phyloP scores from a whole-genome alignment of 2,797 vertebrate species.

The Poeciliopsis presidionis region DNA sequence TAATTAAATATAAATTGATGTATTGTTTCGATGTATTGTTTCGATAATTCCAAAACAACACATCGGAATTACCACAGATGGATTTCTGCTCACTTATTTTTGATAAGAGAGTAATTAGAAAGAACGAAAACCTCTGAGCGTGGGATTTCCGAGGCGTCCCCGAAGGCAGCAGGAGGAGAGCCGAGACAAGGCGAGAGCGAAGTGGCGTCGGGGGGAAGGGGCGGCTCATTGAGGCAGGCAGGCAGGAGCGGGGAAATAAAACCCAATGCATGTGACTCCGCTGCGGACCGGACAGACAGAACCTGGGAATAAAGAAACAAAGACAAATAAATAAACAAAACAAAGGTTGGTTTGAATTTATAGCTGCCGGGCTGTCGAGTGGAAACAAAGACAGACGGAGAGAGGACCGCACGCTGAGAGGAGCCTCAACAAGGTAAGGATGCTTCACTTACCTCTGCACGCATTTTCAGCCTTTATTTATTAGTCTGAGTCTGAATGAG shows the following conservation, averaged over 20 bases:
- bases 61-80: no score
- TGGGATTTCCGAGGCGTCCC: conserved; percentile 23
- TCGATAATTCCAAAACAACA: no score
- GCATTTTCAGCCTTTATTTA: neutral
- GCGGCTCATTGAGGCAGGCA: conserved; percentile 21
- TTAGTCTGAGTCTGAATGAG: conserved; percentile 2
- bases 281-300: conserved; percentile 11
- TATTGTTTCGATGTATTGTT: no score
- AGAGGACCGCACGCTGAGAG: conserved; percentile 21
- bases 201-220: conserved; percentile 41
- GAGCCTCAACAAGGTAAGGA: conserved; percentile 56
- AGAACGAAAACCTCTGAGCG: neutral
- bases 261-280: conserved; percentile 26
- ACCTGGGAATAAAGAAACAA: neutral
- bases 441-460: conserved; percentile 29
- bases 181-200: conserved; percentile 9
- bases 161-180: conserved; percentile 48
- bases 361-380: conserved; percentile 1
- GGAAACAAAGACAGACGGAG: conserved; percentile 19
- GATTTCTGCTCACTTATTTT: neutral
- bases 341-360: neutral
- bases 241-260: conserved; percentile 35
- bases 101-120: neutral
- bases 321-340: neutral
- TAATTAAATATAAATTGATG: no score